A percentile compares a stretch with the other conserved stretches of the same genome.
These are phyloP conservation scores for Diachrysia chrysitis DNA, from an alignment of 2,888 invertebrate genomes.

Conservation along the genomic window DNA sequence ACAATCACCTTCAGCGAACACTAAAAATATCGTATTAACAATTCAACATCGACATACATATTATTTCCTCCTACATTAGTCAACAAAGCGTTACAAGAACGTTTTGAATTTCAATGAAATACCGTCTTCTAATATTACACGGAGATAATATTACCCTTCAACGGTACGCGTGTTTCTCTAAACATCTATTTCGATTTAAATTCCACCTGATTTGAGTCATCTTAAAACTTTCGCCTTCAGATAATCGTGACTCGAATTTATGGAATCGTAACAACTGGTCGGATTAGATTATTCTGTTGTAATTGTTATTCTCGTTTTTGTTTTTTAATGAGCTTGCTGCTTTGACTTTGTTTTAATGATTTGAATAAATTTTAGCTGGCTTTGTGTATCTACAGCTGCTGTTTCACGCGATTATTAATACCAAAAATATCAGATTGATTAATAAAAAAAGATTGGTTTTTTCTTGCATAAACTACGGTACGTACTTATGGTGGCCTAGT, in stretches of 20 bases:
- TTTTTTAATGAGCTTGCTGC: neutral
- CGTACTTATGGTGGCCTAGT: too few relatives aligned
- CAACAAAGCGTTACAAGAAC: neutral
- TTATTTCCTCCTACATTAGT: neutral
- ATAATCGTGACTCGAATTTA: neutral
- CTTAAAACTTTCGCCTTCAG: neutral
- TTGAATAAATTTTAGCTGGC: too few relatives aligned
- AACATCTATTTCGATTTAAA: neutral
- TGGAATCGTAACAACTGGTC: neutral
- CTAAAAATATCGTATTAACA: too few relatives aligned
- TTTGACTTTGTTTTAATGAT: neutral
- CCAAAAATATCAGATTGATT: too few relatives aligned
- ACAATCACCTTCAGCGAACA: too few relatives aligned
- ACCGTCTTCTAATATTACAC: conserved; percentile 4
- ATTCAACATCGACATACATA: neutral
- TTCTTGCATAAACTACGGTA: too few relatives aligned
- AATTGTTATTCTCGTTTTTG: neutral
- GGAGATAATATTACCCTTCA: neutral
- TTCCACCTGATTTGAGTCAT: conserved; percentile 1
- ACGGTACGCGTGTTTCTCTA: neutral
- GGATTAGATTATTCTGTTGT: neutral
- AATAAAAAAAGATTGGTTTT: too few relatives aligned
- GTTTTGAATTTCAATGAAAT: conserved; percentile 4
- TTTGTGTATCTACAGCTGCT: too few relatives aligned
- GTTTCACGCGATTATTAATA: too few relatives aligned